Evolutionary conservation across 2,888 invertebrate species (phyloP), one percentile per base, ranked within the genome.

Genomic region (Schizaphis graminum): DNA sequence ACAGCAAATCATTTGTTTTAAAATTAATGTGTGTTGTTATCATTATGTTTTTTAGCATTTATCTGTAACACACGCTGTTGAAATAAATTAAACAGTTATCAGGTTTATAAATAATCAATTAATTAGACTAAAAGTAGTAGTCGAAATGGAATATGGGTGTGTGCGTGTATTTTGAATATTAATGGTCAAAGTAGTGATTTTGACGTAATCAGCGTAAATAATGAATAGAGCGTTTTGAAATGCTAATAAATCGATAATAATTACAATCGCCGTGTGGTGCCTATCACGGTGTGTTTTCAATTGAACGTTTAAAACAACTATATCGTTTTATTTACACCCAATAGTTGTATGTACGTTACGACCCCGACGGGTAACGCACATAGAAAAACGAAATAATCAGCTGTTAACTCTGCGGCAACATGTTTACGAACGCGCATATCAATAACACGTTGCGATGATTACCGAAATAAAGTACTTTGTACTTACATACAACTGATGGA

Each of bases 151-250:
- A 67, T 10, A 67, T 67, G n/a, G n/a, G n/a, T 67, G n/a, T 61
- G 10, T n/a, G 67, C 16, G 67, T 67, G 7, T 35, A 35, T 67
- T 67, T 67, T 35, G n/a, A n/a, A 67, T 67, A 67, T 67, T 67
- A 67, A 67, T 67, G 67, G 67, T 67, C 16, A 16, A 21, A 67
- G 67, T 53, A 53, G 21, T 57, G 89, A 57, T 89, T 89, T 89
- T 57, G 89, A 89, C 56, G 56, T 41, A 41, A 89, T 89, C 35
- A 41, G 57, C 56, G 89, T 89, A 57, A 89, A 56, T 41, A 89
- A 89, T 56, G 41, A 89, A 56, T 89, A 89, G 41, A 44, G 41
- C 56, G 35, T 89, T 89, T 28, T 26, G 13, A 89, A 89, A 67
- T 35, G 35, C 77, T 77, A 35, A 77, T 77, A 35, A 21, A 77